These are phyloP conservation scores for Acyrthosiphon pisum DNA, from an alignment of 1,140 invertebrate genomes.

Conservation along the genomic window DNA sequence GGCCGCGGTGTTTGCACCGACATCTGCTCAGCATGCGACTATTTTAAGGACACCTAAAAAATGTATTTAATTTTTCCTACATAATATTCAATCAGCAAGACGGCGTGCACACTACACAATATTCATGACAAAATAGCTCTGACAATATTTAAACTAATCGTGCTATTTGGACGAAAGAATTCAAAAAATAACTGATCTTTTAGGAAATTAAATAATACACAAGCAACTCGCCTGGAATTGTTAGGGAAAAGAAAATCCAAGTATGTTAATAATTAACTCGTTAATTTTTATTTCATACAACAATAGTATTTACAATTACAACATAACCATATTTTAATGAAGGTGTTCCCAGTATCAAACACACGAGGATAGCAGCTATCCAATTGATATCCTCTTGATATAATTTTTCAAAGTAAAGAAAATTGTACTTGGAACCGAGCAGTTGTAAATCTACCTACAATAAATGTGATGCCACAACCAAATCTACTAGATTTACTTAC, in stretches of 20 bases:
- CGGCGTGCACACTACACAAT: not conserved
- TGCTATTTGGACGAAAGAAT: not conserved
- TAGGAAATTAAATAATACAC: not conserved
- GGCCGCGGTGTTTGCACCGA: not conserved
- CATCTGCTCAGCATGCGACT: not conserved
- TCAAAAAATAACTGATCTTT: not conserved
- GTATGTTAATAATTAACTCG: not conserved
- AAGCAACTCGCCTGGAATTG: not conserved
- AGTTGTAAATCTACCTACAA: not conserved
- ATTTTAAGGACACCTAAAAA: not conserved
- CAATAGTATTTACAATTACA: not conserved
- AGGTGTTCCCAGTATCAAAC: too few species aligned
- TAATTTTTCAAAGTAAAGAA: not conserved
- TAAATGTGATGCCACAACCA: not conserved
- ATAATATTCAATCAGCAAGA: not conserved
- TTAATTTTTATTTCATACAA: not conserved
- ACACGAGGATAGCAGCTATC: too few species aligned
- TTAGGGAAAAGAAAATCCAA: not conserved
- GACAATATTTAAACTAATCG: not conserved
- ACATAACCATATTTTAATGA: not conserved
- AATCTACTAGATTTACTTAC: not conserved
- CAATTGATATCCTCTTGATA: too few species aligned
- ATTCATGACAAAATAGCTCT: too few species aligned
- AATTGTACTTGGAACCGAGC: not conserved
- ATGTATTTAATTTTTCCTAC: not conserved